These are phyloP conservation scores for Todus mexicanus DNA, from an alignment of 2,797 vertebrate genomes.

Conservation along the genomic window DNA sequence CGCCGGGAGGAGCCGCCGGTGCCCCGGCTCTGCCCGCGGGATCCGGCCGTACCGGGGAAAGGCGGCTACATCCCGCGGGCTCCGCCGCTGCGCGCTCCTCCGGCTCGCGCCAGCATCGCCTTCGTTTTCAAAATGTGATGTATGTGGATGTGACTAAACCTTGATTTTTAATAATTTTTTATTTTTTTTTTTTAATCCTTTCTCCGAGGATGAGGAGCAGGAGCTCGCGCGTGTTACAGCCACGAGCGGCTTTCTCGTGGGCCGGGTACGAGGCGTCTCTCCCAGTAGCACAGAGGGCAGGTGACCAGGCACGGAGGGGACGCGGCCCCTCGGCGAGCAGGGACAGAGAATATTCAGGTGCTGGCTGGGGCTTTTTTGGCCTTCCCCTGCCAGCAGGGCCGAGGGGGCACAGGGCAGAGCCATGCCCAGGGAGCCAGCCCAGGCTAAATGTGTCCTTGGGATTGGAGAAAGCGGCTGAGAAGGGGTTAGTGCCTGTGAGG, in stretches of 20 bases:
- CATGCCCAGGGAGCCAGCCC: too few relatives aligned
- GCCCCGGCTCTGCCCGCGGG: background rate
- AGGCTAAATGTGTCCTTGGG: rapidly evolving
- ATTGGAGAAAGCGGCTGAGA: background rate
- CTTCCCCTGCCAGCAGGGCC: background rate
- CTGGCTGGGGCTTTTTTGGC: background rate
- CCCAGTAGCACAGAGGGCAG: background rate
- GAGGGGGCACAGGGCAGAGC: background rate
- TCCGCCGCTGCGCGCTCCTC: background rate
- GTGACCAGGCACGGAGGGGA: background rate
- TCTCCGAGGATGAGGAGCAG: background rate
- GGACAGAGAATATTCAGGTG: too few relatives aligned
- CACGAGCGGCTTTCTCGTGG: background rate
- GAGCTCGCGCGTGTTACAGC: background rate
- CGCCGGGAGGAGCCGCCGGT: background rate
- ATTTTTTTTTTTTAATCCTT: background rate
- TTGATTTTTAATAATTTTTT: background rate
- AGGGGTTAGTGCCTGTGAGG: background rate
- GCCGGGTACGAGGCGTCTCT: background rate
- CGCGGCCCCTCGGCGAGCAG: rapidly evolving
- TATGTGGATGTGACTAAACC: conserved; percentile 44
- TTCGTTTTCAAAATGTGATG: conserved; percentile 48
- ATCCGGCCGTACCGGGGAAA: background rate
- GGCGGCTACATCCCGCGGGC: background rate
- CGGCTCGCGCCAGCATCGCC: background rate